A percentile compares a stretch with the other conserved stretches of the same genome.
Evolutionary conservation across 2,113 vertebrate genomes (phyloP).

Genomic region (Chamaetylas fuelleborni): DNA sequence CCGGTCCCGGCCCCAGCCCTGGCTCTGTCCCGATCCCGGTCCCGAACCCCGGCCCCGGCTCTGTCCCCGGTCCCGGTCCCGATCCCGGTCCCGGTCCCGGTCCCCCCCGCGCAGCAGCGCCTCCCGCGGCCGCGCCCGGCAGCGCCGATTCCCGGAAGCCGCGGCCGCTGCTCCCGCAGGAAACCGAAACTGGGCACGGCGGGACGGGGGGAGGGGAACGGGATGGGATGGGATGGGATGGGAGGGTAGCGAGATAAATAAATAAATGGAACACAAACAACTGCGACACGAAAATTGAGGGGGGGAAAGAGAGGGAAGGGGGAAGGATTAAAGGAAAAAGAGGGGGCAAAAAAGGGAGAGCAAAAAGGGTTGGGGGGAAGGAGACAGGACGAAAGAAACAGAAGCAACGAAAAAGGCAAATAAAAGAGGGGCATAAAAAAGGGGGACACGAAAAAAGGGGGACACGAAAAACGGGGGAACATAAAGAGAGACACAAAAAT

Average conservation of each 20-base stretch:
- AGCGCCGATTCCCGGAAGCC: background rate
- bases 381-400: background rate
- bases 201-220: too few species aligned
- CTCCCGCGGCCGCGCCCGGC: background rate
- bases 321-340: background rate
- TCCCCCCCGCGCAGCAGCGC: background rate
- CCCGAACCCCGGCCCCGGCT: too few species aligned
- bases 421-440: too few species aligned
- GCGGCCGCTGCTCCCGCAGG: background rate
- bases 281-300: background rate
- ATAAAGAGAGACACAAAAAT: rapidly evolving
- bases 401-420: rapidly evolving
- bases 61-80: too few species aligned
- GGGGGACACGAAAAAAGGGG: rapidly evolving
- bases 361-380: background rate
- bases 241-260: background rate
- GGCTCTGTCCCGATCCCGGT: too few species aligned
- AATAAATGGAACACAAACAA: background rate
- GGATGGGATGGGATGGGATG: background rate
- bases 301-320: rapidly evolving
- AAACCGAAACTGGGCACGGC: conserved; percentile 66
- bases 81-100: too few species aligned
- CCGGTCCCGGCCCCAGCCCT: too few species aligned
- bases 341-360: background rate
- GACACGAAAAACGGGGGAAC: rapidly evolving